Percentiles rank a stretch among this genome's conserved stretches.
phyloP scores from a whole-genome alignment of 2,888 invertebrate genomes.

The Neoaliturus tenellus region DNA sequence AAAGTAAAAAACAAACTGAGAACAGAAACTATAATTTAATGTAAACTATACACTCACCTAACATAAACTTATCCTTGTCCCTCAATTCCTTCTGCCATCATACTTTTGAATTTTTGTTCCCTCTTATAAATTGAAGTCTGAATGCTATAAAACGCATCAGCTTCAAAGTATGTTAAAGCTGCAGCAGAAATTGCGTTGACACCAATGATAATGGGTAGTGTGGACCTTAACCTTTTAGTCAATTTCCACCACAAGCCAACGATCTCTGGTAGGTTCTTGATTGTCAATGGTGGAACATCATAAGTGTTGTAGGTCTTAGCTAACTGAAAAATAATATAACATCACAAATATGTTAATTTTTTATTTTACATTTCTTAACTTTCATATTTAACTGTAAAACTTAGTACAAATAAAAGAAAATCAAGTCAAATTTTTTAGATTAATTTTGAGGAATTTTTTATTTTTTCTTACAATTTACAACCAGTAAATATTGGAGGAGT shows the following conservation, averaged over 20 bases:
- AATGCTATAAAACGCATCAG: slow-evolving; percentile 71
- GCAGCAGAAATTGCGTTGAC: slow-evolving; percentile 76
- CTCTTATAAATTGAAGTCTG: slow-evolving; percentile 50
- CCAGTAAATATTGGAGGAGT: too few species aligned
- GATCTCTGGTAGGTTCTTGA: slow-evolving; percentile 75
- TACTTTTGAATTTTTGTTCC: slow-evolving; percentile 19
- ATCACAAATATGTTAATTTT: too few species aligned
- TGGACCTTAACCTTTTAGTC: slow-evolving; percentile 75
- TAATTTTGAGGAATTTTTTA: too few species aligned
- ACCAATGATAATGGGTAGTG: slow-evolving; percentile 73
- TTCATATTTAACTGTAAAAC: too few species aligned
- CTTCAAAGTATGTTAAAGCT: slow-evolving; percentile 79
- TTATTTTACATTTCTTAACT: too few species aligned
- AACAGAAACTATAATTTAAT: background rate
- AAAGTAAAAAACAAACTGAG: background rate
- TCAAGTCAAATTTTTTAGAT: too few species aligned
- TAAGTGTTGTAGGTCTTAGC: slow-evolving; percentile 79
- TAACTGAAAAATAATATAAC: slow-evolving; percentile 73
- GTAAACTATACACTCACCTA: background rate
- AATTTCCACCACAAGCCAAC: slow-evolving; percentile 75
- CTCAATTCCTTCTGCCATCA: background rate
- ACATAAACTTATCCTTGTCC: background rate
- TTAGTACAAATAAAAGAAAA: too few species aligned
- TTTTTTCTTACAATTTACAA: too few species aligned
- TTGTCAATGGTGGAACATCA: slow-evolving; percentile 78